Evolutionary conservation across 1,140 invertebrate genomes (phyloP), one percentile per base, ranked within the genome.

Genomic region (Melitaea cinxia): DNA sequence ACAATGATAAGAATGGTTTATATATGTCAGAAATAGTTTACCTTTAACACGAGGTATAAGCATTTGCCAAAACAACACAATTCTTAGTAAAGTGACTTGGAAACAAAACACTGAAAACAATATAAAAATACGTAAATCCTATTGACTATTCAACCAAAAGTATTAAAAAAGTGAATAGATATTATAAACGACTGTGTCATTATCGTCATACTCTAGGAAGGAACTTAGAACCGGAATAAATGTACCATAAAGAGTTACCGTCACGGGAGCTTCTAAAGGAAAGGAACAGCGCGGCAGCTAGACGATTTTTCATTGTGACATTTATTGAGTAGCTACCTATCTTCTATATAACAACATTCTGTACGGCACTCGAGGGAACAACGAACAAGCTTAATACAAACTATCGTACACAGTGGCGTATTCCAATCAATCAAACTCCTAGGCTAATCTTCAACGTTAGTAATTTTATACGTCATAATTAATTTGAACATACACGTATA

Each of bases 231-330:
- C 35, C 2, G 23, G 35, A 65, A 28, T 59, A 54, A 66, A 66
- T 55, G 57, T 59, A 26, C 15, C 57, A 54, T 60, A 42, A 54
- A 65, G 37, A 63, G 39, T 47, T 49, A 42, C 49, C 35, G 19
- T 37, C 37, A 17, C 35, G 45, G 23, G 19, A 59, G 57, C 52
- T 59, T 52, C 52, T 33, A 35, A 35, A 53, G 49, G 53, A 56
- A 65, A 17, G 17, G 24, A 33, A 5, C 52, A 45, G 12, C 39
- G 49, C 39, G 28, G 47, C 49, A 15, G 50, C 47, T 52, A 42
- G 53, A 65, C 57, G 62, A 73, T 73, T 70, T 67, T 55, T 70
- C 72, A 70, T 57, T 47, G 60, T 73, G 72, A 73, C 68, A 65
- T 70, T 62, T 70, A 73, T 73, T 65, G 63, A 72, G 67, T 62